Evolutionary conservation across 2,113 vertebrate species (phyloP), one percentile per base, ranked within the genome.

Genomic region (Leptocoma aspasia): DNA sequence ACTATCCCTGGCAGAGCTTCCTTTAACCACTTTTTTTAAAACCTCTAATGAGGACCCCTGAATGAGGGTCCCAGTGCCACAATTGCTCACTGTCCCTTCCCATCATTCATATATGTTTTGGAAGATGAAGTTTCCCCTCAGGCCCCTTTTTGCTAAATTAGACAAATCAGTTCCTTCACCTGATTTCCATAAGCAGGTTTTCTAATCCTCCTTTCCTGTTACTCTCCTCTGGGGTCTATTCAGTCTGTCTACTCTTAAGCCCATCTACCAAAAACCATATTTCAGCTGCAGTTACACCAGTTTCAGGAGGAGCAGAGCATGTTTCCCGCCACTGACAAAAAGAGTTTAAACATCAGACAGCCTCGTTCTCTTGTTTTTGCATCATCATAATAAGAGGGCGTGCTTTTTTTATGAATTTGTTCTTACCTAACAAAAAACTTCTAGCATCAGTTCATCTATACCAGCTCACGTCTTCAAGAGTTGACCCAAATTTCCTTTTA

Each of bases 191-290:
- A 90, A 94, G 75, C 44, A 68, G 1, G 0, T 87, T 91, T 92
- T 71, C 63, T 92, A 91, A 96, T 88, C 50, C 42, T 95, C 53
- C 94, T 94, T 92, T 94, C 90, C 85, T 92, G 44, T 60, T 89
- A 35, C 35, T 39, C 47, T 89, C 72, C 91, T 89, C 89, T 83
- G 59, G 63, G 80, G 15, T 95, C 79, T 82, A 35, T 60, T 61
- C 2, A 3, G 39, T 78, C 73, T 84, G 24, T 78, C 82, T 92
- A 37, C 50, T 82, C 70, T 79, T 68, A 90, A 85, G 41, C 35
- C 27, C 0, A 0, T n/a, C 11, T 80, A 65, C 42, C 50, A 37
- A 80, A 95, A 95, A 47, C 9, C 10, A 1, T 73, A 80, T 90
- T 88, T 94, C 86, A 95, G 13, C 3, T 57, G 59, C 39, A 80